These are phyloP conservation scores for Episyrphus balteatus DNA, from an alignment of 1,140 invertebrate species.

Conservation along the genomic window DNA sequence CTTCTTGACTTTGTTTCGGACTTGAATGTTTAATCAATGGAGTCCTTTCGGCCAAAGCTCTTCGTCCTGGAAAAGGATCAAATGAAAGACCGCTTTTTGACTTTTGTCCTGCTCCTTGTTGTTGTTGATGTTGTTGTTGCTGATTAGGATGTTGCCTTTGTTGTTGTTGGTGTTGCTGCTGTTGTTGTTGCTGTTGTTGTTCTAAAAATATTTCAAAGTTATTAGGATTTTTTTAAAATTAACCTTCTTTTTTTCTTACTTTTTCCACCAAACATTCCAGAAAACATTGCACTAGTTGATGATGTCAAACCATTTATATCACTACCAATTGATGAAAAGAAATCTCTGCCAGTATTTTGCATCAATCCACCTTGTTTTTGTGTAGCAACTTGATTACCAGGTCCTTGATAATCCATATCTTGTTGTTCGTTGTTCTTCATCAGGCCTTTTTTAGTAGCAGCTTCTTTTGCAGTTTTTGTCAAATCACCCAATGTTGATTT, in stretches of 20 bases:
- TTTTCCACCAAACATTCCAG: constrained; percentile 71
- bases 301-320: constrained; percentile 83
- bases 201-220: constrained; percentile 9
- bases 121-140: constrained; percentile 22
- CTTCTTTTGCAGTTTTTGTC: constrained; percentile 85
- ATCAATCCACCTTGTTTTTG: constrained; percentile 35
- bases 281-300: constrained; percentile 84
- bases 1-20: constrained; percentile 50
- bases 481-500: constrained; percentile 77
- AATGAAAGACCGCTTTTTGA: constrained; percentile 51
- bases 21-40: constrained; percentile 77
- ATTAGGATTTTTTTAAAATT: background rate
- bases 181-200: constrained; percentile 27
- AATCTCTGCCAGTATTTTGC: constrained; percentile 57
- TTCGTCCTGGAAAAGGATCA: constrained; percentile 69
- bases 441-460: constrained; percentile 71
- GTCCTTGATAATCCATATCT: constrained; percentile 10
- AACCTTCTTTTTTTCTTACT: constrained; percentile 32
- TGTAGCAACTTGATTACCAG: constrained; percentile 37
- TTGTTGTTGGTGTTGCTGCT: constrained; percentile 21
- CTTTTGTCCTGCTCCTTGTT: constrained; percentile 32
- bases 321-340: constrained; percentile 79
- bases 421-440: constrained; percentile 45
- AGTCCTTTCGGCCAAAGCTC: constrained; percentile 79
- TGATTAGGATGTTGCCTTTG: constrained; percentile 33